Percentiles rank a stretch among this genome's conserved stretches.
Conservation (phyloP, 2,113 vertebrate genomes). For the Dromaius novaehollandiae region DNA sequence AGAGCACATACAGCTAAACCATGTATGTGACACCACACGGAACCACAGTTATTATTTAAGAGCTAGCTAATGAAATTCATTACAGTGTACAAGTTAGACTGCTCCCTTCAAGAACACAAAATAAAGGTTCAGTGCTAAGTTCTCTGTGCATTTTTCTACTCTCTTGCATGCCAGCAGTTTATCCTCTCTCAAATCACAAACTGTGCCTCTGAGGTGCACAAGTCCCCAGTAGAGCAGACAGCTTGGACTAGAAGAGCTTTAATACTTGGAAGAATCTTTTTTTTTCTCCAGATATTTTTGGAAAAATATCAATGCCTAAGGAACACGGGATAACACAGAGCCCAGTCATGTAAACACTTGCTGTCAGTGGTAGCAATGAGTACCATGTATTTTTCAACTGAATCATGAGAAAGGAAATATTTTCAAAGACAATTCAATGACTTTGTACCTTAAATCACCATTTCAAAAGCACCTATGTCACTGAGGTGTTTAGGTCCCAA, state of each 20-base stretch:
- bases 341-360: background rate
- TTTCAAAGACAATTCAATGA: background rate
- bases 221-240: background rate
- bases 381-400: background rate
- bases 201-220: background rate
- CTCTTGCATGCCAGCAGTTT: background rate
- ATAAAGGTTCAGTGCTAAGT: background rate
- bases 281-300: background rate
- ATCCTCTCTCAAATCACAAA: background rate
- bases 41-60: background rate
- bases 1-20: background rate
- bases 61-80: background rate
- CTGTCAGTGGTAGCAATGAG: accelerated
- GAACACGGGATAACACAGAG: background rate
- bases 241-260: background rate
- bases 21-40: background rate
- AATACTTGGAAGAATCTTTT: background rate
- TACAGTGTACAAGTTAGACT: background rate
- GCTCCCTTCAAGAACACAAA: background rate
- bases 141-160: background rate
- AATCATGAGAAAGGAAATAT: background rate
- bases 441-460: background rate
- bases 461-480: background rate
- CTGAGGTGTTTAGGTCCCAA: background rate
- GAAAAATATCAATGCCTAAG: background rate